A percentile compares a stretch with the other conserved stretches of the same genome.
Evolutionary conservation across 1,140 invertebrate species (phyloP).

Genomic region (Drosophila orena): DNA sequence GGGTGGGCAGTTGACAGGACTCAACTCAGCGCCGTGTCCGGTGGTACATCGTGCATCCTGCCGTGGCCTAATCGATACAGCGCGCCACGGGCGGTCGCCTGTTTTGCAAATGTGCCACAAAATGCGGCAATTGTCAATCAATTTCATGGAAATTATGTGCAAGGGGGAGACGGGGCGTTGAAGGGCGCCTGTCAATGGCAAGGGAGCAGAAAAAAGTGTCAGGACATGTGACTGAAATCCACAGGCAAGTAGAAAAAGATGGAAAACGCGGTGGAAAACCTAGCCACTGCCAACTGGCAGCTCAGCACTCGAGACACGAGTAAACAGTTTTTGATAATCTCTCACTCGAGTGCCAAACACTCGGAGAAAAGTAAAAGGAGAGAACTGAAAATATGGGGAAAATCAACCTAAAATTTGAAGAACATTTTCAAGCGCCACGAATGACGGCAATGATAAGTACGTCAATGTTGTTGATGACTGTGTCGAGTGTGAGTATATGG

Average conservation of each 20-base stretch:
- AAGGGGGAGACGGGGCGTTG: slow-evolving; percentile 23
- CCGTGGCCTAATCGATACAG: slow-evolving; percentile 74
- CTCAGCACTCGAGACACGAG: slow-evolving; percentile 23
- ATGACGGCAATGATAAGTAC: slow-evolving; percentile 69
- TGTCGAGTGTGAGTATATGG: slow-evolving; percentile 65
- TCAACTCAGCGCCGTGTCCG: slow-evolving; percentile 47
- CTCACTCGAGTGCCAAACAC: slow-evolving; percentile 63
- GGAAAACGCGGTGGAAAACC: slow-evolving; percentile 7
- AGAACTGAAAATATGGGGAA: slow-evolving; percentile 12
- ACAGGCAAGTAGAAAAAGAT: slow-evolving; percentile 8
- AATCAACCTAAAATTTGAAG: slow-evolving; percentile 14
- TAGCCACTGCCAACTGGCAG: slow-evolving; percentile 30
- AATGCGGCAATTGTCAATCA: slow-evolving; percentile 82
- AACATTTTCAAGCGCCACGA: slow-evolving; percentile 39
- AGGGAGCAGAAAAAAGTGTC: slow-evolving; percentile 58
- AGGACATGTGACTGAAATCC: slow-evolving; percentile 45
- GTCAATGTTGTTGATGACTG: slow-evolving; percentile 67
- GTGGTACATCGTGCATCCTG: slow-evolving; percentile 40
- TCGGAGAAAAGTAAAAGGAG: slow-evolving; percentile 19
- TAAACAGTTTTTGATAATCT: slow-evolving; percentile 81
- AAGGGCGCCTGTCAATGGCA: slow-evolving; percentile 66
- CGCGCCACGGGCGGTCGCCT: slow-evolving; percentile 54
- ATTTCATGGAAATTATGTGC: slow-evolving; percentile 81
- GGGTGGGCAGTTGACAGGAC: slow-evolving; percentile 20
- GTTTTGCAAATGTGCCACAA: slow-evolving; percentile 77